A percentile compares a stretch with the other conserved stretches of the same genome.
These are phyloP conservation scores for Diachrysia chrysitis DNA, from an alignment of 2,888 invertebrate species.

Conservation along the genomic window DNA sequence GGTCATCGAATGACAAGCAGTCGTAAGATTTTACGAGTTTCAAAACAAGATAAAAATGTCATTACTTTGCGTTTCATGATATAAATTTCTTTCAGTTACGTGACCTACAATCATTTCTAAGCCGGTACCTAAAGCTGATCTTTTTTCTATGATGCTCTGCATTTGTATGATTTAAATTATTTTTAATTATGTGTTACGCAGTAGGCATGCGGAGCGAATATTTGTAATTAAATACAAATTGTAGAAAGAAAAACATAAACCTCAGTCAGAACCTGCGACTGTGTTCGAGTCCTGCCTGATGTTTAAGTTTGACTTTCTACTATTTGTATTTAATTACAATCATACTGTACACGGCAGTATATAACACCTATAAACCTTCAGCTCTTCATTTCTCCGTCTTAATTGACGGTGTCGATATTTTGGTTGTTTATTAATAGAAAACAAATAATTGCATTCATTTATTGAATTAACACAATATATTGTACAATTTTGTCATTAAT, in stretches of 20 bases:
- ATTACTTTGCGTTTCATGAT: conserved; percentile 2
- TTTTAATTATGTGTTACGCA: too few species aligned
- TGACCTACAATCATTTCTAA: conserved; percentile 1
- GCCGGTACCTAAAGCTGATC: not conserved
- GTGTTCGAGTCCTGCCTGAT: too few species aligned
- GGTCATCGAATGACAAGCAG: conserved; percentile 25
- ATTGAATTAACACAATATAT: conserved; percentile 68
- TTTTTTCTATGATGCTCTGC: too few species aligned
- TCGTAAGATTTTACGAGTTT: conserved; percentile 24
- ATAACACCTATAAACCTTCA: not conserved
- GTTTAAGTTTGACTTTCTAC: too few species aligned
- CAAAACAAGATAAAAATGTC: conserved; percentile 17
- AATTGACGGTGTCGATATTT: not conserved
- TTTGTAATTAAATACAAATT: too few species aligned
- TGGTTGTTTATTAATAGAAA: conserved; percentile 9
- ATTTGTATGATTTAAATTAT: too few species aligned
- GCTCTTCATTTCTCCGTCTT: not conserved
- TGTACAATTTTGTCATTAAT: conserved; percentile 68
- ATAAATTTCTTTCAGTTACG: conserved; percentile 3
- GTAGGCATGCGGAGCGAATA: too few species aligned
- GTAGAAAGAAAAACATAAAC: too few species aligned
- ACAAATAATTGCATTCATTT: conserved; percentile 62
- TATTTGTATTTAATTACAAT: too few species aligned
- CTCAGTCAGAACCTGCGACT: too few species aligned
- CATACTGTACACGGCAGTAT: too few species aligned